These are phyloP conservation scores for Hipposideros armiger DNA, from an alignment of 2,113 vertebrate species.

Conservation along the genomic window DNA sequence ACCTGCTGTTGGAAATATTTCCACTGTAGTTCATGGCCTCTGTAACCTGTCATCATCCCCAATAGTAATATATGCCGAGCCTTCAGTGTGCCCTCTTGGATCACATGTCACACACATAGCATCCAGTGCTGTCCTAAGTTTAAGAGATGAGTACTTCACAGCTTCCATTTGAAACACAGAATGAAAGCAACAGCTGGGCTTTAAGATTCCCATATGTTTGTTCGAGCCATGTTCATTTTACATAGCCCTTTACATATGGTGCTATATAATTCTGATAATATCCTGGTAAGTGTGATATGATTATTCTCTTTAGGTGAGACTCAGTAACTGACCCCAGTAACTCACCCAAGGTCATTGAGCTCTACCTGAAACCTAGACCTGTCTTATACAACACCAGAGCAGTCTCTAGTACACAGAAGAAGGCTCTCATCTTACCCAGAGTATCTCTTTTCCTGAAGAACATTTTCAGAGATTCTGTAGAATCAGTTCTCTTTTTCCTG, in stretches of 20 bases:
- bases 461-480: not conserved
- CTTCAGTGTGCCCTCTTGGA: not conserved
- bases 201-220: not conserved
- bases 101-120: not conserved
- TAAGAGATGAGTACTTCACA: not conserved
- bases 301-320: not conserved
- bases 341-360: not conserved
- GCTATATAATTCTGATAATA: not conserved
- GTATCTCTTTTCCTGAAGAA: not conserved
- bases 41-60: not conserved
- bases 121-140: not conserved
- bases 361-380: not conserved
- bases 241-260: not conserved
- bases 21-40: not conserved
- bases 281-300: not conserved
- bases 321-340: not conserved
- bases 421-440: not conserved
- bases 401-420: not conserved
- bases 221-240: not conserved
- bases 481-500: not conserved
- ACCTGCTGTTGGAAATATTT: not conserved
- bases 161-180: not conserved
- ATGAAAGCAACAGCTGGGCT: not conserved
- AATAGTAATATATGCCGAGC: not conserved
- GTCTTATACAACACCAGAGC: not conserved